phyloP scores from a whole-genome alignment of 2,888 invertebrate genomes.

The Unio delphinus region DNA sequence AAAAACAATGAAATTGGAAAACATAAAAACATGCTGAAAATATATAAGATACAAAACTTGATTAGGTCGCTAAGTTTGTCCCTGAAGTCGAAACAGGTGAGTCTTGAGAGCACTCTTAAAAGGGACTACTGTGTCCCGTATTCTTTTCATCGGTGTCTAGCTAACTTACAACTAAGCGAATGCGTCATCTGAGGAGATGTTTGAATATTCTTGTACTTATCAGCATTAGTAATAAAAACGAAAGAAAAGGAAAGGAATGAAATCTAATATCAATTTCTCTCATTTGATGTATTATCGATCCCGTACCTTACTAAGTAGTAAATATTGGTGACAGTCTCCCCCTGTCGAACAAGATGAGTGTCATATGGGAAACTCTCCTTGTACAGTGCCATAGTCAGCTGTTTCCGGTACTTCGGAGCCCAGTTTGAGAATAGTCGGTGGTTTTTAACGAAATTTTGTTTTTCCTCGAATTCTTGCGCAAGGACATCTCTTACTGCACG shows the following conservation, averaged over 20 bases:
- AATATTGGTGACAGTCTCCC: conserved; percentile 61
- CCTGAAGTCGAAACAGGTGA: no score
- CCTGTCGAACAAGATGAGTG: conserved; percentile 61
- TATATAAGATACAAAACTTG: no score
- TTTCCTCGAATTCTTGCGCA: conserved; percentile 67
- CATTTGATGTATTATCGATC: background rate
- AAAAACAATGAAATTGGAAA: no score
- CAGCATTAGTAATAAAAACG: no score
- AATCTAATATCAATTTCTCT: background rate
- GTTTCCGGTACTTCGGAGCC: conserved; percentile 68
- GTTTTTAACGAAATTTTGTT: conserved; percentile 62
- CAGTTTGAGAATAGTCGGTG: conserved; percentile 64
- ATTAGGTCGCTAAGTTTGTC: no score
- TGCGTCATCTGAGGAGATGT: no score
- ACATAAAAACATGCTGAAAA: no score
- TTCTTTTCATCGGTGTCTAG: no score
- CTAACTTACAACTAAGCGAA: no score
- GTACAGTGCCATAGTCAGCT: conserved; percentile 69
- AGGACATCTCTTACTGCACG: conserved; percentile 66
- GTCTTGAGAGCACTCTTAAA: no score
- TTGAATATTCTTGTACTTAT: no score
- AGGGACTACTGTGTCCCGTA: no score
- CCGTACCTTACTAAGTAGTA: background rate
- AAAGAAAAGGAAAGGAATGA: background rate
- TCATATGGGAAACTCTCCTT: conserved; percentile 65